phyloP scores from a whole-genome alignment of 1,140 invertebrate species.

The Drosophila ambigua region DNA sequence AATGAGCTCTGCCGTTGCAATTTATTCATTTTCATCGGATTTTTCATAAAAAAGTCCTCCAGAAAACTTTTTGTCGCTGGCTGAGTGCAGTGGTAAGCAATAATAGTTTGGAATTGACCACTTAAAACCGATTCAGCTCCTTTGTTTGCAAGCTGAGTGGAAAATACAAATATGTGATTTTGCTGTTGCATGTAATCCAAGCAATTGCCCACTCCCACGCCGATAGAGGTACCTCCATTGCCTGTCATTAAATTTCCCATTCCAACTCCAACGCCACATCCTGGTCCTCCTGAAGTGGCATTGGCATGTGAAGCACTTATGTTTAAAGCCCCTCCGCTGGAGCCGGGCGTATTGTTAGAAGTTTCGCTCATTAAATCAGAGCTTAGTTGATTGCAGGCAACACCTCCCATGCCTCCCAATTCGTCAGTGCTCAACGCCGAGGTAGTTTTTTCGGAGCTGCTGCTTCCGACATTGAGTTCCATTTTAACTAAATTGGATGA shows the following conservation, averaged over 20 bases:
- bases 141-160: conserved; percentile 96
- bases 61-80: conserved; percentile 97
- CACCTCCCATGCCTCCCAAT: conserved; percentile 20
- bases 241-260: conserved; percentile 84
- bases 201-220: conserved; percentile 39
- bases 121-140: conserved; percentile 95
- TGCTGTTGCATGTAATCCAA: conserved; percentile 93
- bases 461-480: conserved; percentile 36
- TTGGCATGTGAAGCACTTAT: conserved; percentile 16
- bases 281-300: not conserved
- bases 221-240: conserved; percentile 66
- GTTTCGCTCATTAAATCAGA: conserved; percentile 47
- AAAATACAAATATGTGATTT: conserved; percentile 99
- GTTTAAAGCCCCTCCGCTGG: conserved; percentile 23
- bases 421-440: conserved; percentile 48
- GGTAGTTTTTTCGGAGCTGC: conserved; percentile 37
- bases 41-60: conserved; percentile 93
- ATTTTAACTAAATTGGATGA: conserved; percentile 52
- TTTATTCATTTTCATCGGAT: conserved; percentile 94
- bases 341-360: conserved; percentile 17
- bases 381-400: conserved; percentile 42
- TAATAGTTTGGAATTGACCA: conserved; percentile 95
- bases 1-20: conserved; percentile 85
- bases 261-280: conserved; percentile 10
- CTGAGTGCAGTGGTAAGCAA: conserved; percentile 97